Conservation (phyloP, 2,797 vertebrate genomes). For the Lutjanus campechanus region DNA sequence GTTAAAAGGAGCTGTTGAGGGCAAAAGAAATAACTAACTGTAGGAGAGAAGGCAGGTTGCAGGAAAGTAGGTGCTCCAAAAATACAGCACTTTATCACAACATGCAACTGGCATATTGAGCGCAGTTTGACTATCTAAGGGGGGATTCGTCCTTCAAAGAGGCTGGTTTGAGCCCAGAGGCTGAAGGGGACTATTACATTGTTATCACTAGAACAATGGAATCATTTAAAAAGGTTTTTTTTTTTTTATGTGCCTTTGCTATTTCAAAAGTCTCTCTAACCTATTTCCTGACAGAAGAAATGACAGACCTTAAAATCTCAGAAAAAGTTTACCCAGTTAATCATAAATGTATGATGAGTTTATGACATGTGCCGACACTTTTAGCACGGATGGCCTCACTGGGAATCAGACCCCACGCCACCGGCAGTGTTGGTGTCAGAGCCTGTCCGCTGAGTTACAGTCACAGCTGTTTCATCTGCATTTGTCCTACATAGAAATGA, state of each 20-base stretch:
- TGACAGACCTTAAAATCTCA: slow-evolving; percentile 9
- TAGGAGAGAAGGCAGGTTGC: slow-evolving; percentile 20
- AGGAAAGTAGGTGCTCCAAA: slow-evolving; percentile 69
- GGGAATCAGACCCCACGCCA: slow-evolving; percentile 69
- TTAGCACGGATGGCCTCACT: slow-evolving; percentile 53
- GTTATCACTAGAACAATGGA: slow-evolving; percentile 50
- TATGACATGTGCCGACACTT: slow-evolving; percentile 51
- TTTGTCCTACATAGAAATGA: slow-evolving; percentile 71
- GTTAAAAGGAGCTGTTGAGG: slow-evolving; percentile 1
- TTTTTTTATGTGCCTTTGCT: neutral
- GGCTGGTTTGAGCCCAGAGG: slow-evolving; percentile 15
- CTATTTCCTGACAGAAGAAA: slow-evolving; percentile 21
- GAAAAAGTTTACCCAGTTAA: slow-evolving; percentile 23
- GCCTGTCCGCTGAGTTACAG: slow-evolving; percentile 54
- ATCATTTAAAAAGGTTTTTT: slow-evolving; percentile 3
- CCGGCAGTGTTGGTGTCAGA: slow-evolving; percentile 56
- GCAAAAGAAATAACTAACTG: slow-evolving; percentile 25
- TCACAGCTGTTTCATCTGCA: slow-evolving; percentile 73
- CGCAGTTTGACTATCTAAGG: slow-evolving; percentile 52
- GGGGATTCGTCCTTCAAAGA: slow-evolving; percentile 53
- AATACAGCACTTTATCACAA: slow-evolving; percentile 63
- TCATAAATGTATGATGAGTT: slow-evolving; percentile 43
- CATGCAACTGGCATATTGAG: slow-evolving; percentile 66
- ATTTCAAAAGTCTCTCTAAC: slow-evolving; percentile 20
- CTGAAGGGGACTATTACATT: slow-evolving; percentile 28